Evolutionary conservation across 2,113 vertebrate species (phyloP).

Genomic region (Epinephelus moara): DNA sequence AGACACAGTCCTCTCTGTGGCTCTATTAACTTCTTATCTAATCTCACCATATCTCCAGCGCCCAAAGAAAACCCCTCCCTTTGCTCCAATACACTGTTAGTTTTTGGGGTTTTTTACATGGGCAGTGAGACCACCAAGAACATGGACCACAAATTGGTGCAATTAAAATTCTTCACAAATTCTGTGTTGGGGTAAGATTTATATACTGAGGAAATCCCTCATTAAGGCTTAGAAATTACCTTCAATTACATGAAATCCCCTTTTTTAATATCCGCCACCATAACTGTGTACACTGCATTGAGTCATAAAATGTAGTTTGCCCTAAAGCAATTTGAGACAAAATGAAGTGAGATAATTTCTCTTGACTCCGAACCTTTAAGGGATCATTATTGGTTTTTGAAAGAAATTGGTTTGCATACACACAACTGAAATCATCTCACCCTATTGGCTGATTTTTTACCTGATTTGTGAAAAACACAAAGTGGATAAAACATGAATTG

Average conservation of each 20-base stretch:
- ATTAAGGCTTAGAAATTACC: background rate
- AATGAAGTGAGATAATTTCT: background rate
- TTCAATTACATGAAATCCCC: constrained; percentile 2
- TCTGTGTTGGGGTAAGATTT: background rate
- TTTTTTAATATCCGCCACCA: too few relatives aligned
- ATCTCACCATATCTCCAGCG: constrained; percentile 28
- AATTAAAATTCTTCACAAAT: constrained; percentile 12
- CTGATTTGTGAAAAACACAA: constrained; percentile 35
- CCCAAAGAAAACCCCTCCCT: background rate
- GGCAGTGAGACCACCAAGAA: background rate
- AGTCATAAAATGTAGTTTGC: background rate
- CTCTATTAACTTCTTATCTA: constrained; percentile 48
- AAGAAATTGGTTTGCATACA: background rate
- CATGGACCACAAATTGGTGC: background rate
- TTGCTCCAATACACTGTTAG: constrained; percentile 2
- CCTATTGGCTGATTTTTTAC: constrained; percentile 2
- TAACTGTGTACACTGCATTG: background rate
- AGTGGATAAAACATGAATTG: constrained; percentile 34
- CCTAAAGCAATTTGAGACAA: background rate
- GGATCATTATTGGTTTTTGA: background rate
- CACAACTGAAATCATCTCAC: constrained; percentile 1
- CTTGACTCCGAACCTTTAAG: background rate
- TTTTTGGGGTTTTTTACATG: background rate
- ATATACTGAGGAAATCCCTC: constrained; percentile 3
- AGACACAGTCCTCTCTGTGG: constrained; percentile 7